Conservation (phyloP, 2,113 vertebrate species). For the Dasypus novemcinctus region DNA sequence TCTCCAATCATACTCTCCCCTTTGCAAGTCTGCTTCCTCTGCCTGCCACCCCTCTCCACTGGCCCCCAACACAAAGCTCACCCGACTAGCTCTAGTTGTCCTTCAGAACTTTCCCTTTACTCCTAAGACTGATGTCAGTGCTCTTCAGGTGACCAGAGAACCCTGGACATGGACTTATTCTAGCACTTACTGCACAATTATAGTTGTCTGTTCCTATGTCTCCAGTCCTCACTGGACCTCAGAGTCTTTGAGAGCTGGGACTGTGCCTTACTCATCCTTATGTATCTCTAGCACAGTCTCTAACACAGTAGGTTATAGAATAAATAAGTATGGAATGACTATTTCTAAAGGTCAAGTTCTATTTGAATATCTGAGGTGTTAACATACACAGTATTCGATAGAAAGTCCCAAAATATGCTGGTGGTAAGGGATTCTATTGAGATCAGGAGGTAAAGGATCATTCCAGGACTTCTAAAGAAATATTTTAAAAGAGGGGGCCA, state of each 20-base stretch:
- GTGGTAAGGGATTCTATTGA: neutral
- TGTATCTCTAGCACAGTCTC: fast-evolving
- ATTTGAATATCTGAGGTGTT: neutral
- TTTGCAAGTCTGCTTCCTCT: neutral
- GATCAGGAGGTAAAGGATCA: neutral
- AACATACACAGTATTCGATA: neutral
- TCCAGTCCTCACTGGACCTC: neutral
- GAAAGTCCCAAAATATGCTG: neutral
- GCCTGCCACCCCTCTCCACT: too few relatives aligned
- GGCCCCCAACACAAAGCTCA: neutral
- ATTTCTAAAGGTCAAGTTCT: neutral
- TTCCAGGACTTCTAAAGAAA: neutral
- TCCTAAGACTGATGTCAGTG: neutral
- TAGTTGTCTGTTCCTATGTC: fast-evolving
- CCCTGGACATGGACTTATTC: too few relatives aligned
- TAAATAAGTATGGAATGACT: neutral
- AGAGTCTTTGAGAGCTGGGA: neutral
- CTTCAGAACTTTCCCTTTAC: neutral
- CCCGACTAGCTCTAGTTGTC: neutral
- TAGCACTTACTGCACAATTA: too few relatives aligned
- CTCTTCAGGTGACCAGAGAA: neutral
- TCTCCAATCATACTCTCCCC: too few relatives aligned
- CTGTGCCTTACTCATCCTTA: neutral
- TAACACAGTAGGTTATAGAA: neutral
- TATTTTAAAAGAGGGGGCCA: neutral